Percentiles rank a stretch among this genome's conserved stretches.
phyloP scores from a whole-genome alignment of 1,140 invertebrate genomes.

The Phocides pigmalion region DNA sequence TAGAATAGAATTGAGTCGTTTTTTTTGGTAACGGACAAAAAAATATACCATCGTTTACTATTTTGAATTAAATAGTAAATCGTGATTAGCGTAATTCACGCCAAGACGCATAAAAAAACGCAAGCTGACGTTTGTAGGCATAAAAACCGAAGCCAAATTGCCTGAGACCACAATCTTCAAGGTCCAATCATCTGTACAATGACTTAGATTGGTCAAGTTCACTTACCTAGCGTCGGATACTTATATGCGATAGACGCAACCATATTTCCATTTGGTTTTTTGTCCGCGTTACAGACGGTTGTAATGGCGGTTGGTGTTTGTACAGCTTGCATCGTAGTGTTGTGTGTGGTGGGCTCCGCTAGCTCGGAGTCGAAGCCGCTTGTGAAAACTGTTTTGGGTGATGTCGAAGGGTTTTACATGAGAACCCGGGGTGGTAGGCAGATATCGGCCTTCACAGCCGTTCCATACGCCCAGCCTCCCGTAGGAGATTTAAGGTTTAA shows the following conservation, averaged over 20 bases:
- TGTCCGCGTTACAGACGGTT: conserved; percentile 41
- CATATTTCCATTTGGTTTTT: conserved; percentile 56
- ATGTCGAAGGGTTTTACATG: conserved; percentile 76
- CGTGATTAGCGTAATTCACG: no score
- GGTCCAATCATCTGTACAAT: conserved; percentile 12
- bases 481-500: conserved; percentile 87
- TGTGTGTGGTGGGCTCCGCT: conserved; percentile 12
- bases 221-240: conserved; percentile 34
- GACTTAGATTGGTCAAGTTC: conserved; percentile 25
- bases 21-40: no score
- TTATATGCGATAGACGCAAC: conserved; percentile 35
- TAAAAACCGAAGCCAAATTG: no score
- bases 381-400: conserved; percentile 62
- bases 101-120: no score
- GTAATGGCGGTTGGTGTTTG: background rate
- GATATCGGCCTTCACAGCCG: conserved; percentile 83
- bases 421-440: conserved; percentile 76
- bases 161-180: conserved; percentile 3
- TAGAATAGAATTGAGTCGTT: no score
- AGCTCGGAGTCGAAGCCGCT: conserved; percentile 34
- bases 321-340: background rate
- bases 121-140: no score
- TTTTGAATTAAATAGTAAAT: no score
- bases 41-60: no score
- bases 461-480: conserved; percentile 88